Conservation (phyloP, 2,797 vertebrate species). For the Morelia viridis region DNA sequence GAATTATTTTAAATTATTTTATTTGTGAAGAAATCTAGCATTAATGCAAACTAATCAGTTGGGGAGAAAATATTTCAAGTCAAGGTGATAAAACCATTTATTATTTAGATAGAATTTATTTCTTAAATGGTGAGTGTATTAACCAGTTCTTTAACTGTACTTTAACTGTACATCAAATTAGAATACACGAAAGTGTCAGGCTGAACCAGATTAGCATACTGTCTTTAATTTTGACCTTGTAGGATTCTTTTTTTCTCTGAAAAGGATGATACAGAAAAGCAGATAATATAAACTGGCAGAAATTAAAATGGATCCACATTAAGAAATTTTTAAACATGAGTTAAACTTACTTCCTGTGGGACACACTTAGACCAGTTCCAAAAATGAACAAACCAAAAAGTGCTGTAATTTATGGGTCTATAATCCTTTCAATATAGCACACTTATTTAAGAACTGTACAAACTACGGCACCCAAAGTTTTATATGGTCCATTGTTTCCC, state of each 20-base stretch:
- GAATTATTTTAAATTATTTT: neutral
- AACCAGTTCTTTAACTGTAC: slow-evolving; percentile 50
- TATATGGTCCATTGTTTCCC: neutral
- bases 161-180: slow-evolving; percentile 14
- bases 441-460: neutral
- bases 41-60: slow-evolving; percentile 1
- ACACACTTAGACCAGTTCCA: neutral
- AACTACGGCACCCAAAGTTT: neutral
- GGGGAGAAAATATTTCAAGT: neutral
- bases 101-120: neutral
- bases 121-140: slow-evolving; percentile 54
- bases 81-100: neutral
- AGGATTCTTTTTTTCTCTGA: slow-evolving; percentile 39
- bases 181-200: slow-evolving; percentile 59
- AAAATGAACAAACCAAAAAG: neutral
- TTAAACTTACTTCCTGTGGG: slow-evolving; percentile 17
- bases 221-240: slow-evolving; percentile 52
- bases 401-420: neutral
- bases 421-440: slow-evolving; percentile 35
- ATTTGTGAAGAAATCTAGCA: neutral
- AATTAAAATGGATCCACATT: neutral
- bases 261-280: slow-evolving; percentile 30
- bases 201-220: slow-evolving; percentile 57
- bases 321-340: slow-evolving; percentile 42
- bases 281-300: slow-evolving; percentile 3